Conservation (phyloP, 2,888 invertebrate species). For the Dromius quadrimaculatus region DNA sequence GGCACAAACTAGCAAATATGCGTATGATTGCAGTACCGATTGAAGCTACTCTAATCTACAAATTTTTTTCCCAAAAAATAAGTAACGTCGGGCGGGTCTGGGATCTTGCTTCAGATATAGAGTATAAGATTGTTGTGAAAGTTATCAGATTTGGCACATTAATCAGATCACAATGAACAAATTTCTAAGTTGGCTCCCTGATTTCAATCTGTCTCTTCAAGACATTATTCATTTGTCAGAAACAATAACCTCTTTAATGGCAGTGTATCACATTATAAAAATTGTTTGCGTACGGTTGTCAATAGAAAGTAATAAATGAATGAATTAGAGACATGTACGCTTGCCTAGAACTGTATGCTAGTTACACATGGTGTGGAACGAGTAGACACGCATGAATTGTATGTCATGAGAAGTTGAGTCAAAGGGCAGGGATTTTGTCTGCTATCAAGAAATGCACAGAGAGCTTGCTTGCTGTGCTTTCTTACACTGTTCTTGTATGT, state of each 20-base stretch:
- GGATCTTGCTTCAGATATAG: no score
- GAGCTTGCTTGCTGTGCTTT: background rate
- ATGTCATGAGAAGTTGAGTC: slow-evolving; percentile 21
- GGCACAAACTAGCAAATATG: no score
- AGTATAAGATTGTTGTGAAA: no score
- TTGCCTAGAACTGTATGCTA: background rate
- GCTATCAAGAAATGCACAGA: background rate
- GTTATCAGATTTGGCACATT: no score
- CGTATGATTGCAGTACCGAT: no score
- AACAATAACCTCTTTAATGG: slow-evolving; percentile 28
- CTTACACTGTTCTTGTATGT: background rate
- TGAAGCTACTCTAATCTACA: no score
- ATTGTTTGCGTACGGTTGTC: slow-evolving; percentile 49
- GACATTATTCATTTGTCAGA: slow-evolving; percentile 13
- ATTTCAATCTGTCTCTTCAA: background rate
- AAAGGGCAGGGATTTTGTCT: background rate
- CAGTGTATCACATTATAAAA: slow-evolving; percentile 46
- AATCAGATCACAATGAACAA: no score
- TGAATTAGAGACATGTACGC: slow-evolving; percentile 25
- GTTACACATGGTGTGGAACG: slow-evolving; percentile 26
- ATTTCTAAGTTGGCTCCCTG: no score
- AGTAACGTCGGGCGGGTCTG: no score
- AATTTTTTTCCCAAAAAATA: no score
- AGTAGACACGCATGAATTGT: slow-evolving; percentile 38
- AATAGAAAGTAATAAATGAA: slow-evolving; percentile 45